These are phyloP conservation scores for Pachycephala philippinensis DNA, from an alignment of 2,113 vertebrate genomes.

Conservation along the genomic window DNA sequence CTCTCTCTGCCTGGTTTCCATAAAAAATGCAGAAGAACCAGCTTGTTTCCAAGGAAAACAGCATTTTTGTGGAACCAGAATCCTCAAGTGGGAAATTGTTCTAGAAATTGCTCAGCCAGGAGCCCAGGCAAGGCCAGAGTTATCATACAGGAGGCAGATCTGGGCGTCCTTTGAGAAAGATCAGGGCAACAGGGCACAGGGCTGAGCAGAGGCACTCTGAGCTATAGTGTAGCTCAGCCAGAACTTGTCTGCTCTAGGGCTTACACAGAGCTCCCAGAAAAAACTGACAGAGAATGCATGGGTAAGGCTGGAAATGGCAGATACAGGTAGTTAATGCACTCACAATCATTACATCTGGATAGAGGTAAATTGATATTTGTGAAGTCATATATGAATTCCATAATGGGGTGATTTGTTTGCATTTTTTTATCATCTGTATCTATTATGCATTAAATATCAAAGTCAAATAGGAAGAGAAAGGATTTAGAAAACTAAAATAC, in stretches of 20 bases:
- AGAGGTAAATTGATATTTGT: not conserved
- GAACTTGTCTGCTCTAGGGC: not conserved
- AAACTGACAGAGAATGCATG: not conserved
- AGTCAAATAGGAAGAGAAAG: not conserved
- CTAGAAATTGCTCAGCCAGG: not conserved
- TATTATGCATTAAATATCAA: not conserved
- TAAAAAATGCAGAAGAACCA: not conserved
- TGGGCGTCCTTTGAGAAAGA: not conserved
- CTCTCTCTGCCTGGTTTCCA: not conserved
- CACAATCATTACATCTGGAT: not conserved
- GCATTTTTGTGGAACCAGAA: not conserved
- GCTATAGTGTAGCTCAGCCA: not conserved
- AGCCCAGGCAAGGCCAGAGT: not conserved
- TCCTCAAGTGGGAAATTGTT: not conserved
- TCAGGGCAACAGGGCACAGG: not conserved
- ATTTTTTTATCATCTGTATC: not conserved
- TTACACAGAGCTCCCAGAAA: not conserved
- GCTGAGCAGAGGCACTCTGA: not conserved
- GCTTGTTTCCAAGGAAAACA: not conserved
- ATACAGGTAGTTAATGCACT: not conserved
- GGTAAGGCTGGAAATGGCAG: not conserved
- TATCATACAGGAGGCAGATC: not conserved
- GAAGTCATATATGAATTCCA: not conserved
- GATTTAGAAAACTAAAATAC: not conserved
- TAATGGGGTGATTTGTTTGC: not conserved